A percentile compares a stretch with the other conserved stretches of the same genome.
Conservation (phyloP, 2,888 invertebrate species). For the Drosophila vallismaia region DNA sequence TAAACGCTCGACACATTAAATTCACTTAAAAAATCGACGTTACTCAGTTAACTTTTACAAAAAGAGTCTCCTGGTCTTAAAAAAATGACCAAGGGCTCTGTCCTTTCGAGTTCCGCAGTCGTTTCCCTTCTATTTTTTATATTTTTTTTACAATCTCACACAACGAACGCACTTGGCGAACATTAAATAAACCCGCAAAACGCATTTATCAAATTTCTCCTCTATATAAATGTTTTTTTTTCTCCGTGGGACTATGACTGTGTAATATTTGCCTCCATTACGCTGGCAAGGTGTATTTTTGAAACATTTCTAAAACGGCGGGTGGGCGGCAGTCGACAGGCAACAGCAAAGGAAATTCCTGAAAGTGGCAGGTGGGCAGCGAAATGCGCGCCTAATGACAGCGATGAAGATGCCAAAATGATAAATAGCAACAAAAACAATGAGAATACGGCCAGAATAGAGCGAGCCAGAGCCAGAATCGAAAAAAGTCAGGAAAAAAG, state of each 20-base stretch:
- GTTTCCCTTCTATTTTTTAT: slow-evolving; percentile 18
- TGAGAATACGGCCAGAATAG: slow-evolving; percentile 19
- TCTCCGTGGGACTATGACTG: slow-evolving; percentile 21
- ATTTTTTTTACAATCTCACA: slow-evolving; percentile 68
- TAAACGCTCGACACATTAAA: slow-evolving; percentile 52
- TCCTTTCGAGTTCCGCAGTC: slow-evolving; percentile 21
- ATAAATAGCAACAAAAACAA: slow-evolving; percentile 69
- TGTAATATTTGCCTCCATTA: slow-evolving; percentile 34
- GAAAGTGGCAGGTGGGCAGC: slow-evolving; percentile 40
- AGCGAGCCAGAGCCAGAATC: slow-evolving; percentile 25
- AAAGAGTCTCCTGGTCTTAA: slow-evolving; percentile 6
- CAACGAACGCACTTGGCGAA: slow-evolving; percentile 75
- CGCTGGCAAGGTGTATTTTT: slow-evolving; percentile 51
- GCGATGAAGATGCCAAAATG: slow-evolving; percentile 81
- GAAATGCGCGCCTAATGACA: slow-evolving; percentile 78
- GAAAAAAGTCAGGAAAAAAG: slow-evolving; percentile 52
- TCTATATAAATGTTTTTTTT: slow-evolving; percentile 62
- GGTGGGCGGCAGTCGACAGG: slow-evolving; percentile 53
- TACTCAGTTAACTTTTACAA: slow-evolving; percentile 15
- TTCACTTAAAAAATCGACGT: slow-evolving; percentile 69
- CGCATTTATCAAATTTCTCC: slow-evolving; percentile 74
- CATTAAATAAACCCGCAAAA: slow-evolving; percentile 79
- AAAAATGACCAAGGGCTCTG: slow-evolving; percentile 33
- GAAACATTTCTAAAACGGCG: slow-evolving; percentile 75
- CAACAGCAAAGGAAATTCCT: slow-evolving; percentile 19